Percentiles rank a stretch among this genome's conserved stretches.
Evolutionary conservation across 2,888 invertebrate genomes (phyloP).

Genomic region (Epicampocera succincta): DNA sequence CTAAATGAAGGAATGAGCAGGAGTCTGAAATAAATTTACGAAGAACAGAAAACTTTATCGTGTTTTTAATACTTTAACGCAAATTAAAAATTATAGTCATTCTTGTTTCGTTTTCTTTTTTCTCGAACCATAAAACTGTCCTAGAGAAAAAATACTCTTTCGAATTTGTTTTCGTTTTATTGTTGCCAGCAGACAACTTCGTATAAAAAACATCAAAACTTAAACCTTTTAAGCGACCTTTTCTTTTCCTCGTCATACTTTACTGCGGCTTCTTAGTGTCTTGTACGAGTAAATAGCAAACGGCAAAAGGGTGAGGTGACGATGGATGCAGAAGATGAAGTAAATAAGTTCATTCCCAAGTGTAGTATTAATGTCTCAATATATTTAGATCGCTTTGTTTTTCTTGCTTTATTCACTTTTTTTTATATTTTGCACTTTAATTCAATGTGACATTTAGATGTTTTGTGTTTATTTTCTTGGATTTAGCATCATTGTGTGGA

Average conservation of each 20-base stretch:
- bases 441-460: constrained; percentile 58
- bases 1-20: constrained; percentile 19
- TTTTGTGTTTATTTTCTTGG: constrained; percentile 18
- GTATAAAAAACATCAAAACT: constrained; percentile 50
- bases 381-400: constrained; percentile 52
- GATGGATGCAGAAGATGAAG: constrained; percentile 14
- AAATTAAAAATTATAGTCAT: constrained; percentile 69
- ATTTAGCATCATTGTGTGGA: neutral
- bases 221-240: constrained; percentile 59
- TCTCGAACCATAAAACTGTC: constrained; percentile 11
- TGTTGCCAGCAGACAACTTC: constrained; percentile 48
- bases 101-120: constrained; percentile 38
- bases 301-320: neutral
- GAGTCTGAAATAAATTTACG: constrained; percentile 1
- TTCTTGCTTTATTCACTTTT: constrained; percentile 28
- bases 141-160: constrained; percentile 11
- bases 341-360: constrained; percentile 50
- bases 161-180: constrained; percentile 10
- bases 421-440: constrained; percentile 15
- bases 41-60: constrained; percentile 50
- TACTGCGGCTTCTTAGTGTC: constrained; percentile 15
- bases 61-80: constrained; percentile 53
- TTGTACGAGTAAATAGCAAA: constrained; percentile 1
- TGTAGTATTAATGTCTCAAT: constrained; percentile 64
- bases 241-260: constrained; percentile 8